Base-by-base conservation (phyloP, 2,113 vertebrate genomes). In the Leptodactylus fuscus region DNA sequence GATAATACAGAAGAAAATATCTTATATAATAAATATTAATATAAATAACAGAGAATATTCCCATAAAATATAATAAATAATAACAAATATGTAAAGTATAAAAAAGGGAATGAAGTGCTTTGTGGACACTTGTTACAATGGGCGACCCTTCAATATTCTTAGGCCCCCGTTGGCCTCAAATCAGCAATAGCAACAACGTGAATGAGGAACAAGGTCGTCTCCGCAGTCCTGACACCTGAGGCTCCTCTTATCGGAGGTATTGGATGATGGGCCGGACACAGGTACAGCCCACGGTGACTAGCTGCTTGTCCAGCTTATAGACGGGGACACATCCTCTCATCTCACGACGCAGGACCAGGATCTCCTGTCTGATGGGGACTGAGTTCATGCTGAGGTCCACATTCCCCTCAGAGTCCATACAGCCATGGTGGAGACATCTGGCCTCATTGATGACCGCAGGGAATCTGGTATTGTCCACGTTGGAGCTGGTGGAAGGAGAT, bases 301-400 rank as follows among this genome's bases (percentile, higher is more conserved):
- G 36, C 29, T 84, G 32, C 12, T 24, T 76, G 71, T 84, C 82
- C 82, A 48, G 46, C 46, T 5, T 48, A 48, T 48, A 48, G 46
- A 48, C 46, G 46, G 46, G 46, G 46, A 48, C 46, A 48, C 46
- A 48, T 48, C 46, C 46, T 48, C 46, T 48, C 46, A 48, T 48
- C 46, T 48, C 46, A 48, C 46, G 10, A 48, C 1, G 46, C 46
- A 48, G 46, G 46, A 48, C 46, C 46, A 48, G 46, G 46, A 84
- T 76, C 55, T 87, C 85, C 78, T 81, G 85, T 4, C 34, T 48
- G 29, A 87, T 75, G 20, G 60, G 85, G 12, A 24, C 55, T 7
- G 85, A 62, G 51, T 62, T 58, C 53, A 82, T 16, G 51, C 16
- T 32, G 11, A 48, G 27, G 83, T 96, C 93, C 85, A 95, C 93